Base-by-base conservation (phyloP, 2,888 invertebrate genomes). In the Cryptocheilus praepositus region DNA sequence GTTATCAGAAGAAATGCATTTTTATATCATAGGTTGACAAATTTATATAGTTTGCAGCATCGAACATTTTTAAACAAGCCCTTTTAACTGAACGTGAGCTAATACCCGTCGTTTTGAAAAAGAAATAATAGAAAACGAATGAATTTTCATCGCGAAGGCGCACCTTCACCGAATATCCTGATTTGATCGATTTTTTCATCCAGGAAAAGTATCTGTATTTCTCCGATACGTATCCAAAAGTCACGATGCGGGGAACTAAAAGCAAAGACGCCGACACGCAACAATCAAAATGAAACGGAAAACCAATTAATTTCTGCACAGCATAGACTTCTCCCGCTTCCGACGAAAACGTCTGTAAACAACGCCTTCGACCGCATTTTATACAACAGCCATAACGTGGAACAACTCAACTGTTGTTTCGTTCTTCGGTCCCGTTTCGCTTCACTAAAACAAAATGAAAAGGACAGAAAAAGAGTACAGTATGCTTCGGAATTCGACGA, bases 21-120 rank as follows among this genome's bases (percentile, higher is more conserved):
- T 83, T 83, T 84, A 81, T 82, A 82, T 80, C 66, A 76, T 81
- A 81, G 78, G 76, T 82, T 82, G 78, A 80, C 73, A 81, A 83
- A 80, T 80, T 80, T 74, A 77, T 74, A 77, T 82, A 80, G 78
- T 79, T 74, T 64, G 73, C 77, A 80, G 78, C 72, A 77, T 82
- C 81, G 84, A 84, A 82, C 81, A 84, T 83, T 83, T 84, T 83
- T 78, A 45, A 76, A 67, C 36, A 28, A 52, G 55, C 64, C 64
- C 53, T 72, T 54, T 25, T 61, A 53, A 57, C 54, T 15, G 11
- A 52, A 65, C 11, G 36, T 36, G 36, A 36, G 36, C 36, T 11
- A 36, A 36, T 36, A 36, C 36, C 36, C 36, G 25, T 25, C 25
- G 25, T 25, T 25, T 25, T 5, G 25, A 36, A 36, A 36, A 11